These are phyloP conservation scores for Plebejus argus DNA, from an alignment of 2,888 invertebrate species.

Conservation along the genomic window DNA sequence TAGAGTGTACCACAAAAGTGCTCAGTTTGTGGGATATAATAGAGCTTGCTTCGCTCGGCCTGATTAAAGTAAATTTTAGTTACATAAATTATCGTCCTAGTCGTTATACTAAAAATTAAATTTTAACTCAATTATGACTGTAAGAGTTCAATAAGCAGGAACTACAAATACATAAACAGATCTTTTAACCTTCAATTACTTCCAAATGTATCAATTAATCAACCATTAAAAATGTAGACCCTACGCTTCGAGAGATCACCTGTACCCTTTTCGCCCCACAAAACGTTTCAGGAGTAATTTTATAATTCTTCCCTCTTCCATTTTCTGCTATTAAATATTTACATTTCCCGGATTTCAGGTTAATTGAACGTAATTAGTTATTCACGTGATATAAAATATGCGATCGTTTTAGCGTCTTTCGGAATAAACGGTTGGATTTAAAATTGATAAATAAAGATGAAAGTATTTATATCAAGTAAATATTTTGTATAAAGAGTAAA, in stretches of 20 bases:
- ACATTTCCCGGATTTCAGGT: slow-evolving; percentile 64
- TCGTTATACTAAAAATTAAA: too few relatives aligned
- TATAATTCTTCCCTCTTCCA: slow-evolving; percentile 76
- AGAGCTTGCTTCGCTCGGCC: too few relatives aligned
- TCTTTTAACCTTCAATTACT: background rate
- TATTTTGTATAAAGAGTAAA: background rate
- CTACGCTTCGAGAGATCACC: slow-evolving; percentile 52
- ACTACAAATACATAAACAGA: background rate
- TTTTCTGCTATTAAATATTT: slow-evolving; percentile 75
- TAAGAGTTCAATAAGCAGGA: background rate
- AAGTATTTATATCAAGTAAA: background rate
- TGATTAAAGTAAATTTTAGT: too few relatives aligned
- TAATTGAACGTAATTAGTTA: slow-evolving; percentile 61
- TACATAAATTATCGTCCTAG: too few relatives aligned
- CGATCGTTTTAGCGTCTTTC: slow-evolving; percentile 13
- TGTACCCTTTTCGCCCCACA: slow-evolving; percentile 65
- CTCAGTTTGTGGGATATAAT: too few relatives aligned
- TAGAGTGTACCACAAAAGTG: too few relatives aligned
- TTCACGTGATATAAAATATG: slow-evolving; percentile 45
- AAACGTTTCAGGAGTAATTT: slow-evolving; percentile 74
- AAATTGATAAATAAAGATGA: background rate
- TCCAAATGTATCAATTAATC: background rate
- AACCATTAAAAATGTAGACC: slow-evolving; percentile 33
- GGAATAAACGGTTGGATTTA: background rate
- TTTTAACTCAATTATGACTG: too few relatives aligned